Evolutionary conservation across 1,140 invertebrate species (phyloP), one percentile per base, ranked within the genome.

Genomic region (Leptinotarsa lineolata): DNA sequence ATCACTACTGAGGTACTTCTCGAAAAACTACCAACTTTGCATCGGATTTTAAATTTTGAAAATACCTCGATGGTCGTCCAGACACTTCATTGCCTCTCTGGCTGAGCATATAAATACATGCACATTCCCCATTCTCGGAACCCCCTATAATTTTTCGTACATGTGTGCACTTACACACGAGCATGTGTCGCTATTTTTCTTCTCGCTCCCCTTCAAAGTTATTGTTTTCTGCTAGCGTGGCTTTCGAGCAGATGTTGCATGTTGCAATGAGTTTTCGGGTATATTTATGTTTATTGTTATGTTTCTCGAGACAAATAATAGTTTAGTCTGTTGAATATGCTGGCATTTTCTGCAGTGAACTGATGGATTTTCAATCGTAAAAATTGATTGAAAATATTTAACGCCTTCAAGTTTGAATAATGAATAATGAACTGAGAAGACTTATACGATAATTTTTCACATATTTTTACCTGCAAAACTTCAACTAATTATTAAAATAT

Each of bases 101-200:
- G 12, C 61, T 16, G 24, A 22, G 24, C 61, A 15, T 64, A 21
- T 64, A 64, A 64, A 64, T 64, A 64, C 13, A 64, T 22, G 16
- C 61, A 64, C 61, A 64, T 64, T 64, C 61, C 16, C 12, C 24
- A 30, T 64, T 64, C 61, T 30, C n/a, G 21, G 61, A 64, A 64
- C 61, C 61, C 61, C 61, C 24, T 22, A 64, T 64, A 64, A 64
- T 64, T 64, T 64, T 64, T 64, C 24, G 48, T 30, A 64, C 61
- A 64, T 64, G 61, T 64, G 61, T 64, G 20, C 61, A 64, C 61
- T 64, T 64, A 64, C 61, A 64, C 61, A 64, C 61, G 61, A 30
- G n/a, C 61, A 64, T 64, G 61, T 64, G 61, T 64, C 61, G 61
- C 61, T 64, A 64, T 64, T 64, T 64, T 22, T 30, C 61, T 21